Base-by-base conservation (phyloP, 2,888 invertebrate species). In the Tortrix viridana region DNA sequence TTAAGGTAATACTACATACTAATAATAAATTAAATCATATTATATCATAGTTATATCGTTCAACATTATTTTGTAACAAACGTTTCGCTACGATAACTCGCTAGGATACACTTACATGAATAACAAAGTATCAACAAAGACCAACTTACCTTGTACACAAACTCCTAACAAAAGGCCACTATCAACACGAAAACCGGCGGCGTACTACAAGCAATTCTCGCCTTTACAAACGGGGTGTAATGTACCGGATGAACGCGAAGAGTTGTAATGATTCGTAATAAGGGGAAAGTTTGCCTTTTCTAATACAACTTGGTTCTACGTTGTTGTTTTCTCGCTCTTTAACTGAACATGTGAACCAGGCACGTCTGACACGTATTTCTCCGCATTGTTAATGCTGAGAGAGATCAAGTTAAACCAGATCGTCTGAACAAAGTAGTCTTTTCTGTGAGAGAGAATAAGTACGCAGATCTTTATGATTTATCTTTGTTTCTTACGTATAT, bases 251-350 rank as follows among this genome's bases (percentile, higher is more conserved):
- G 62, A 60, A 57, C 52, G 49, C 22, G 61, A 20, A 53, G 60
- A 57, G 57, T 54, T 56, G 56, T 64, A 64, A 69, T 69, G 64
- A 67, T 68, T 64, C 67, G 67, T 65, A 65, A 64, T 62, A 66
- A 60, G 53, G 50, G 58, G 26, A 54, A 55, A 59, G 50, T 63
- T 63, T 53, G 58, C 63, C 56, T 65, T 65, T 60, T 57, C 60
- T 65, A 60, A 60, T 57, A 60, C 52, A 65, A 60, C 60, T 60
- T 37, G 43, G 48, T 47, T 37, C 52, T 20, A 37, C 37, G 53
- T 32, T 32, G 32, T 32, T 32, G 12, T 12, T 32, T 32, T 22
- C 22, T 22, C 12, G 4, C 3, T 9, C 9, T 1, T 12, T 4
- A 12, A 32, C 9, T 32, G 12, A 12, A 32, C 32, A 12, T 32